Base-by-base conservation (phyloP, 2,797 vertebrate genomes). In the Chrosomus eos region DNA sequence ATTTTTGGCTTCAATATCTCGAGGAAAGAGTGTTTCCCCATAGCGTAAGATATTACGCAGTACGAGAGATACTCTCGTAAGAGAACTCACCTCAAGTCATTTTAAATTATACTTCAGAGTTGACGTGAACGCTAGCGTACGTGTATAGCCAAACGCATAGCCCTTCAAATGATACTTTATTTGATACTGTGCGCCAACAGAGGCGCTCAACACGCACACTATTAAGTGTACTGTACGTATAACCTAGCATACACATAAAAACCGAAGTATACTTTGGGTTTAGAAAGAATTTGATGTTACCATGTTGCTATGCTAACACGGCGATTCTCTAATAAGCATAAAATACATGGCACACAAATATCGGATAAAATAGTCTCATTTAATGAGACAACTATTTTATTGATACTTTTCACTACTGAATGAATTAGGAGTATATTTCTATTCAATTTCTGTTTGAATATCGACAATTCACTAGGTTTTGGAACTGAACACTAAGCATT, bases 401-500 rank as follows among this genome's bases (percentile, higher is more conserved):
- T 78, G 3, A 28, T 45, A 14, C 36, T 14, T 79, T 28, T 79
- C 26, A 28, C 38, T 64, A 28, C 16, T 60, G 7, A 77, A 43
- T 26, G 2, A 77, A 62, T 53, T 75, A 23, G 6, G 11, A 36
- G 19, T 23, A 75, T n/a, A 36, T 36, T 75, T 73, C 18, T 21
- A 45, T 48, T 7, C 0, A 31, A 7, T 23, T 11, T 36, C 16
- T 5, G 10, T 21, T 31, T 48, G 71, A 1, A 19, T 33, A 26
- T 75, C 19, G 10, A 19, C 36, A 62, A 21, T 60, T 74, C 55
- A 36, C 81, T 82, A 82, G 21, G 68, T 48, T 82, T 82, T 60
- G 36, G 26, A 82, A 38, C 45, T 2, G 45, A 81, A 79, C 43
- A 62, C 58, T 55, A 18, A 60, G 21, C 48, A 31, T 62, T 16